Conservation (phyloP, 1,140 invertebrate genomes). For the Lepeophtheirus salmonis region DNA sequence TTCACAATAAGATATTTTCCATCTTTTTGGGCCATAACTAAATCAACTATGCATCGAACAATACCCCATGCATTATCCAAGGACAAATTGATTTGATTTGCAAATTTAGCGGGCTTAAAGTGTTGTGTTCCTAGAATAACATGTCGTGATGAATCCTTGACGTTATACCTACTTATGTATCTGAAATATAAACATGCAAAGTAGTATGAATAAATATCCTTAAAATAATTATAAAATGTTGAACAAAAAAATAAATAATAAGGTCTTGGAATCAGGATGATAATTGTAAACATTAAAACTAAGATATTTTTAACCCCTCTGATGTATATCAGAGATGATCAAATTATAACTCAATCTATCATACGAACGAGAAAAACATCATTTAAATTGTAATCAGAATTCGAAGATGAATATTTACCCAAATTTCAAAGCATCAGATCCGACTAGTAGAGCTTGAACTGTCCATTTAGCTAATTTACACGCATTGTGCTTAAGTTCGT, state of each 20-base stretch:
- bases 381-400: neutral
- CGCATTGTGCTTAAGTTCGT: slow-evolving; percentile 93
- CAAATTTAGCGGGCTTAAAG: slow-evolving; percentile 94
- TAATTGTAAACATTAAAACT: neutral
- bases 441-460: slow-evolving; percentile 81
- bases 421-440: slow-evolving; percentile 94
- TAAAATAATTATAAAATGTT: no score
- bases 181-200: slow-evolving; percentile 27
- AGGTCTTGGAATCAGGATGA: neutral
- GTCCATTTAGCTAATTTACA: slow-evolving; percentile 99
- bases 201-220: neutral
- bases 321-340: no score
- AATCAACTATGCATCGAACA: slow-evolving; percentile 89
- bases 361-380: slow-evolving; percentile 15
- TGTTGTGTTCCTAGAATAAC: slow-evolving; percentile 97
- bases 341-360: no score
- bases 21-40: slow-evolving; percentile 92
- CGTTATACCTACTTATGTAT: slow-evolving; percentile 82
- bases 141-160: slow-evolving; percentile 84
- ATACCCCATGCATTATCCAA: slow-evolving; percentile 99
- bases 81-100: slow-evolving; percentile 93
- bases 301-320: no score
- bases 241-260: neutral
- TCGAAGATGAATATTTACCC: slow-evolving; percentile 35
- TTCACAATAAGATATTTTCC: slow-evolving; percentile 96